A percentile compares a stretch with the other conserved stretches of the same genome.
phyloP scores from a whole-genome alignment of 2,888 invertebrate species.

The Athalia cordata region DNA sequence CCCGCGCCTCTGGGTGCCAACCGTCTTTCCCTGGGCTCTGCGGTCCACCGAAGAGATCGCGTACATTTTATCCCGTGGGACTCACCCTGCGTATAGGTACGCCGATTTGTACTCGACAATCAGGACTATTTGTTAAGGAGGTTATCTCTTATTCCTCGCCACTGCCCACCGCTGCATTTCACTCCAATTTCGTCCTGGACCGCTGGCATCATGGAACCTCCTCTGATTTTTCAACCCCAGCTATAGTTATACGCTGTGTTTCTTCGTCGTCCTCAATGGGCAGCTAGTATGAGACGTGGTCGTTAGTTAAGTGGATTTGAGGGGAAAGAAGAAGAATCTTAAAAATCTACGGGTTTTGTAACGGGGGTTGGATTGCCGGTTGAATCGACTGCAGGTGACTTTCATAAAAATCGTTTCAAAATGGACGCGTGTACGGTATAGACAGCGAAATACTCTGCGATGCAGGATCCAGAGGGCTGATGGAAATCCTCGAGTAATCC shows the following conservation, averaged over 20 bases:
- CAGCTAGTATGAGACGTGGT: conserved; percentile 5
- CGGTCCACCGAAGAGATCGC: conserved; percentile 25
- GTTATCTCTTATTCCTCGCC: not conserved
- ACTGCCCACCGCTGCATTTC: not conserved
- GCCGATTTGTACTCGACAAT: conserved; percentile 59
- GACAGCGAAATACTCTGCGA: conserved; percentile 1
- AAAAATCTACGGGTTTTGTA: not conserved
- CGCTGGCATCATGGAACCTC: not conserved
- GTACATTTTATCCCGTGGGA: conserved; percentile 46
- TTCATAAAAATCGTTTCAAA: not conserved
- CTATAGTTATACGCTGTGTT: not conserved
- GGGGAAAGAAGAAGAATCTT: not conserved
- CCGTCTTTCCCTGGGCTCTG: conserved; percentile 6
- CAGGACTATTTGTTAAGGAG: conserved; percentile 56
- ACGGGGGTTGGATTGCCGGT: conserved; percentile 13
- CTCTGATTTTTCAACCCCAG: conserved; percentile 31
- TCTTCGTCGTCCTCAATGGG: not conserved
- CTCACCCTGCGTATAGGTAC: conserved; percentile 34
- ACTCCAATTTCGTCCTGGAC: not conserved
- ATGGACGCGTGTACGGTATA: not conserved
- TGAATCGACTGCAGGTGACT: conserved; percentile 16
- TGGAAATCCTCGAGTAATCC: conserved; percentile 26
- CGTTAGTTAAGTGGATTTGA: conserved; percentile 33
- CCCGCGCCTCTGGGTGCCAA: conserved; percentile 1
- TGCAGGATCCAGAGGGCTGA: conserved; percentile 10